phyloP scores from a whole-genome alignment of 2,113 vertebrate genomes.

The Muntiacus reevesi region DNA sequence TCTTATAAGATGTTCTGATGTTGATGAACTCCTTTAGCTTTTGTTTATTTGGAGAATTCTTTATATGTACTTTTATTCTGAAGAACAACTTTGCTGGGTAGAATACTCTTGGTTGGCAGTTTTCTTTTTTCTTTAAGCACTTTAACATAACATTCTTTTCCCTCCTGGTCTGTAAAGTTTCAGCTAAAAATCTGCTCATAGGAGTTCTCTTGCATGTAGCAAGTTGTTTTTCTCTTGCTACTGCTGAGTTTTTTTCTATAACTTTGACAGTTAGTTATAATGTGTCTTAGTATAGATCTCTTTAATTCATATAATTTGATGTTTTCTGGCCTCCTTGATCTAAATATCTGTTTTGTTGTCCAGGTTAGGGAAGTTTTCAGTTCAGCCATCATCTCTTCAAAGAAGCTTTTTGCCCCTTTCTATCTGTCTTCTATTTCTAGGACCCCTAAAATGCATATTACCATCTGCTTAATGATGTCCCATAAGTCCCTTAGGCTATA shows the following conservation, averaged over 20 bases:
- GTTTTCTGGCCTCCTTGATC: background rate
- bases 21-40: background rate
- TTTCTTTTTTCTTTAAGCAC: background rate
- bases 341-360: background rate
- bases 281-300: background rate
- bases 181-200: background rate
- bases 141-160: background rate
- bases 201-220: background rate
- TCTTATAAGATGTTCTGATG: background rate
- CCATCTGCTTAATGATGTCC: background rate
- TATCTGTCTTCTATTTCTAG: background rate
- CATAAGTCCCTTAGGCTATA: background rate
- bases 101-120: background rate
- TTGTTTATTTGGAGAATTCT: background rate
- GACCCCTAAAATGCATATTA: background rate
- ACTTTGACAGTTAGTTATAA: background rate
- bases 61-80: background rate
- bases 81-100: background rate
- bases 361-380: background rate
- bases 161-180: background rate
- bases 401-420: background rate
- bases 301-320: background rate
- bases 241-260: background rate
- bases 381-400: background rate
- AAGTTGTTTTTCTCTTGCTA: background rate